Evolutionary conservation across 2,888 invertebrate genomes (phyloP).

Genomic region (Eilema depressum): DNA sequence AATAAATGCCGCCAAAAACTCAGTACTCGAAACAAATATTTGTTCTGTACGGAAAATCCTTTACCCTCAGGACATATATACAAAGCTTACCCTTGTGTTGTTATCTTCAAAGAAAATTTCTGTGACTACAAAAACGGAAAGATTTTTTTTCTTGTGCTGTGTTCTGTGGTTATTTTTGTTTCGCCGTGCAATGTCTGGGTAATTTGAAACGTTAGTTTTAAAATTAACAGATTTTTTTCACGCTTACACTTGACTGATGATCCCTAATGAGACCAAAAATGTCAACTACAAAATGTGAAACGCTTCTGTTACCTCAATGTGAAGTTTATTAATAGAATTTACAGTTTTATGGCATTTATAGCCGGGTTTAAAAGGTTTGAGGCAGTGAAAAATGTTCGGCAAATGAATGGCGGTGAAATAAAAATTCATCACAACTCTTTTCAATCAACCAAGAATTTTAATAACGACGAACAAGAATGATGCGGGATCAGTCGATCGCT

Average conservation of each 20-base stretch:
- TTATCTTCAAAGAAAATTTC: constrained; percentile 9
- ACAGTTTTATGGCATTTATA: too few relatives aligned
- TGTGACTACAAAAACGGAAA: constrained; percentile 6
- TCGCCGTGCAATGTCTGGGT: background rate
- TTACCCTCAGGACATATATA: constrained; percentile 11
- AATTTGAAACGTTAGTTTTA: background rate
- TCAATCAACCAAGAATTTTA: background rate
- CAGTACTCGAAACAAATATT: constrained; percentile 12
- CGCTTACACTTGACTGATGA: background rate
- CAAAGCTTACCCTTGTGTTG: background rate
- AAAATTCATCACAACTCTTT: too few relatives aligned
- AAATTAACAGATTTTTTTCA: background rate
- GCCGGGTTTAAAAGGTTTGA: too few relatives aligned
- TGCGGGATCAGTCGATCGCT: background rate
- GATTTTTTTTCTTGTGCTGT: background rate
- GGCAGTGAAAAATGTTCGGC: too few relatives aligned
- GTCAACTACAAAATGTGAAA: background rate
- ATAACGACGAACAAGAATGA: background rate
- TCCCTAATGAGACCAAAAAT: background rate
- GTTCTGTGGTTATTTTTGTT: constrained; percentile 3
- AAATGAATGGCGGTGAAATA: too few relatives aligned
- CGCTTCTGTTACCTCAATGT: background rate
- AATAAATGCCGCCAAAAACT: constrained; percentile 13
- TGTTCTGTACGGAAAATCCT: constrained; percentile 12
- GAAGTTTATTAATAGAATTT: too few relatives aligned